Evolutionary conservation across 2,797 vertebrate genomes (phyloP).

Genomic region (Tenualosa ilisha): DNA sequence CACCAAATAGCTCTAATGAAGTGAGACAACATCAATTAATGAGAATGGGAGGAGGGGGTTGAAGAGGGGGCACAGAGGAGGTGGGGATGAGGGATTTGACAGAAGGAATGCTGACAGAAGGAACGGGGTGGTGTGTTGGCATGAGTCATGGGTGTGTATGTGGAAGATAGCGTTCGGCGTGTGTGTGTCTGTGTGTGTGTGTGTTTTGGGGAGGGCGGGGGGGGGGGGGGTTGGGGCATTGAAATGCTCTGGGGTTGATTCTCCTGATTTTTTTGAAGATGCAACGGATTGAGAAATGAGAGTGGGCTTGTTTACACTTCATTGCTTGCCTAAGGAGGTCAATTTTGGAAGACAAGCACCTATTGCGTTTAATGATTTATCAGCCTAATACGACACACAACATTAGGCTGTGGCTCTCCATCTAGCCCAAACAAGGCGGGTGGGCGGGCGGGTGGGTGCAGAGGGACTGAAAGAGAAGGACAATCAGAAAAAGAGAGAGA

Average conservation of each 20-base stretch:
- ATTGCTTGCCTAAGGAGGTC: conserved; percentile 64
- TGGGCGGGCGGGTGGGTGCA: conserved; percentile 49
- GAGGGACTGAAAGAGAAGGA: not conserved
- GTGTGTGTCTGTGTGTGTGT: conserved; percentile 1
- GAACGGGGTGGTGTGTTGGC: not conserved
- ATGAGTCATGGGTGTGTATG: not conserved
- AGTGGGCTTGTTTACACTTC: conserved; percentile 59
- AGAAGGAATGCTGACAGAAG: not conserved
- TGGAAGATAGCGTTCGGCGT: not conserved
- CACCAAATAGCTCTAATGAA: conserved; percentile 69
- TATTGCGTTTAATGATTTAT: conserved; percentile 69
- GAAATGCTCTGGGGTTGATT: conserved; percentile 21
- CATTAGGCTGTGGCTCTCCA: conserved; percentile 58
- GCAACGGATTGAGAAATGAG: conserved; percentile 43
- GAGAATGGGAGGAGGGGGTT: conserved; percentile 37
- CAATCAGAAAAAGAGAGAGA: not conserved
- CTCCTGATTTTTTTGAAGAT: conserved; percentile 40
- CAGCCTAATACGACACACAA: conserved; percentile 65
- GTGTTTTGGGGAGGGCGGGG: not conserved
- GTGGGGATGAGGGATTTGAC: not conserved
- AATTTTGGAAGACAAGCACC: conserved; percentile 62
- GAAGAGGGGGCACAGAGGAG: conserved; percentile 8
- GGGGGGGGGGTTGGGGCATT: not conserved
- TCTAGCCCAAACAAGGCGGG: conserved; percentile 57
- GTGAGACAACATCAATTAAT: conserved; percentile 72